Evolutionary conservation across 2,113 vertebrate species (phyloP), one percentile per base, ranked within the genome.

Genomic region (Poicephalus meyeri): DNA sequence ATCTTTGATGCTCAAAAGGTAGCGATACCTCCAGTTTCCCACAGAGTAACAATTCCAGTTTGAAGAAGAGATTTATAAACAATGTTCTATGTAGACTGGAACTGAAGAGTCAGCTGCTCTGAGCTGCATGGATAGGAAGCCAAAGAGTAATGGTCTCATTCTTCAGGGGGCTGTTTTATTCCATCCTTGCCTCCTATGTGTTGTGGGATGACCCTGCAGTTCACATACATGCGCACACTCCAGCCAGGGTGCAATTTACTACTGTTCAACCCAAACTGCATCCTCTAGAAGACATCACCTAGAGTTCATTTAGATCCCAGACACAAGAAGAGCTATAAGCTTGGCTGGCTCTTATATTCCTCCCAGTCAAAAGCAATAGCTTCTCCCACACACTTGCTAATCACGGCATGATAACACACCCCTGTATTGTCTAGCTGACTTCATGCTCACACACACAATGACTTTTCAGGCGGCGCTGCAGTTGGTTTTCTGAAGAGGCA

Each of bases 161-260:
- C 70, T 65, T 31, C 24, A 44, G 29, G 13, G 19, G 41, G 16
- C 31, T 25, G 31, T 29, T 89, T 52, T 76, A n/a, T 46, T 64
- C 52, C 31, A 7, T 33, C n/a, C 23, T 39, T n/a, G 19, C 39
- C 37, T 82, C 53, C 35, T 76, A 9, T 21, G 8, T 56, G 7
- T 42, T 85, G 66, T 58, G 74, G 49, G 58, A 8, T 77, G 46
- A 46, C 13, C 26, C 55, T 52, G 29, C 44, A 70, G 46, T 37
- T 61, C 37, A n/a, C 1, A 0, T 19, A 39, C 31, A 13, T 2
- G 4, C 56, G 25, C 3, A 19, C 13, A 2, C 16, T 72, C 39
- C 55, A 74, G 26, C 8, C 64, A 65, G 44, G 6, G 7, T 23
- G 24, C 29, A 12, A 33, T 86, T 87, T 26, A 23, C 23, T 56